Evolutionary conservation across 2,797 vertebrate genomes (phyloP), one percentile per base, ranked within the genome.

Genomic region (Nasua narica): DNA sequence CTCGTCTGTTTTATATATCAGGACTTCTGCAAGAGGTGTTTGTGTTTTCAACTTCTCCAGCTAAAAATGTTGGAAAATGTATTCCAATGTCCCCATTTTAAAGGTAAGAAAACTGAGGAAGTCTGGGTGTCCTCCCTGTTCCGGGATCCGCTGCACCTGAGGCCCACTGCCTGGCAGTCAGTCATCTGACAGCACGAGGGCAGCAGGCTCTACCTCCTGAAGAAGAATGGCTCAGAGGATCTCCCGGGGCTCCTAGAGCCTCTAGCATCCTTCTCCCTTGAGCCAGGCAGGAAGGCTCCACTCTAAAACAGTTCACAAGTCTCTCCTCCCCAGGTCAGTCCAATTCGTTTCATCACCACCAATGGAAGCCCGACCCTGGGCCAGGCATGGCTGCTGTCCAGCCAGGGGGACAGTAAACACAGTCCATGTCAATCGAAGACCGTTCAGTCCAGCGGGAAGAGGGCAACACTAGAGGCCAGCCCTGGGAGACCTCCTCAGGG

Each of bases 361-460:
- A 25, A 29, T 0, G 27, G 46, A 7, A 72, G 37, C 72, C 56
- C 0, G 9, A 21, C 15, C 18, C 37, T 35, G 48, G 29, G 54
- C n/a, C 37, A 48, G 43, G 21, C 29, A 3, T 52, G 77, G 77
- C 29, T 4, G 11, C 77, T 4, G n/a, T 52, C 67, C 58, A 19
- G 65, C 48, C 67, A 32, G 16, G 11, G 4, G 1, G n/a, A 58
- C 46, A 50, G 40, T 7, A 52, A 58, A 48, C 16, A 60, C 6
- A 13, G 83, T 32, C 23, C 29, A 12, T 50, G 87, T 32, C 23
- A 29, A 5, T 40, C 21, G 0, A 5, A 90, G 67, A 60, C 14
- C 2, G 4, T 23, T 50, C 76, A 27, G 6, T 2, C 1, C 7
- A 5, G 27, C 0, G 0, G 4, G 13, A 18, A 48, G 60, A 77